Evolutionary conservation across 2,113 vertebrate species (phyloP).

Genomic region (Podarcis raffonei): DNA sequence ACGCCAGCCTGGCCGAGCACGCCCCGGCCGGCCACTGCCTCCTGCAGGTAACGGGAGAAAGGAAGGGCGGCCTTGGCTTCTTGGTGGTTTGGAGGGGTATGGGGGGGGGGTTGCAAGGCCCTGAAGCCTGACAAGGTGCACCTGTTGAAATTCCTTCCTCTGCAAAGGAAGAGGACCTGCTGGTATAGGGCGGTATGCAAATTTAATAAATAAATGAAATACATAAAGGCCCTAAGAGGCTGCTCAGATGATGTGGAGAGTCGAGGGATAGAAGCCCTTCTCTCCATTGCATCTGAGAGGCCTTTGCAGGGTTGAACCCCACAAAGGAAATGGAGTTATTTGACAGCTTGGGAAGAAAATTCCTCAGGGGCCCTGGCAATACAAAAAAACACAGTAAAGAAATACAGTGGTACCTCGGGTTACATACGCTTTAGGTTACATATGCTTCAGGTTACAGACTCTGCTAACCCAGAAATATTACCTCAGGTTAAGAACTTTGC

Average conservation of each 20-base stretch:
- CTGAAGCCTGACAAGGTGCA: neutral
- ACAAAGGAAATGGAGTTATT: neutral
- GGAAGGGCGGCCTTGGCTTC: neutral
- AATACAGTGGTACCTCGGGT: too few species aligned
- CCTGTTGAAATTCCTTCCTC: neutral
- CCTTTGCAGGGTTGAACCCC: neutral
- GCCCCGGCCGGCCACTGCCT: slow-evolving; percentile 78
- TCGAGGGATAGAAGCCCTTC: neutral
- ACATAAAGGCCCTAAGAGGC: too few species aligned
- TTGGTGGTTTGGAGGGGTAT: neutral
- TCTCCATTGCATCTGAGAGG: neutral
- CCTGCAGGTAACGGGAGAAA: slow-evolving; percentile 81
- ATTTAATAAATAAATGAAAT: too few species aligned
- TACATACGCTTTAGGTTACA: too few species aligned
- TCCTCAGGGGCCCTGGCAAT: too few species aligned
- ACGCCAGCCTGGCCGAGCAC: slow-evolving; percentile 82
- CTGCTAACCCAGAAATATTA: too few species aligned
- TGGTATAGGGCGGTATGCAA: too few species aligned
- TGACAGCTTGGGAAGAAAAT: too few species aligned
- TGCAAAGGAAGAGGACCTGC: neutral
- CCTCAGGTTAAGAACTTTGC: too few species aligned
- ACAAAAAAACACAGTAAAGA: too few species aligned
- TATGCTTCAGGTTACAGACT: too few species aligned
- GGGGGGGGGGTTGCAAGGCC: neutral
- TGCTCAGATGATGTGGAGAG: too few species aligned